A percentile compares a stretch with the other conserved stretches of the same genome.
These are phyloP conservation scores for Tangara arthus DNA, from an alignment of 2,797 vertebrate species.

Conservation along the genomic window DNA sequence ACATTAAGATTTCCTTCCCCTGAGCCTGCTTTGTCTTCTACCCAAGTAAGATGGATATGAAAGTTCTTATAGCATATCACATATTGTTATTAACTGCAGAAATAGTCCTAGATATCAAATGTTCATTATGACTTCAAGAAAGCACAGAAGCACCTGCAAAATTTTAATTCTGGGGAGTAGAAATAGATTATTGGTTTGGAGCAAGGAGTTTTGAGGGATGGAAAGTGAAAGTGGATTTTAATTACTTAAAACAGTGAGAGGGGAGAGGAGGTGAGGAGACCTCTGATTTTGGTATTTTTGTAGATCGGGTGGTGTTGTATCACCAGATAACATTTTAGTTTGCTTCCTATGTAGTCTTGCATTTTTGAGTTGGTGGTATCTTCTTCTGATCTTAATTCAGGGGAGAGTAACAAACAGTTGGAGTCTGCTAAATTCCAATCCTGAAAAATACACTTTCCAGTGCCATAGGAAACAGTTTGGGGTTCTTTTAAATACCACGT, in stretches of 20 bases:
- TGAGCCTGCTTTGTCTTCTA: conserved; percentile 29
- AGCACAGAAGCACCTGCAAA: not conserved
- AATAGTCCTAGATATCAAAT: not conserved
- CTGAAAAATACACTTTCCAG: not conserved
- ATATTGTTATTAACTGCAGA: not conserved
- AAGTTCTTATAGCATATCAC: not conserved
- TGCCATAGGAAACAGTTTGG: not conserved
- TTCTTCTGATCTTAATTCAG: not conserved
- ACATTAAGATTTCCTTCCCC: not conserved
- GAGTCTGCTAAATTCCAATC: not conserved
- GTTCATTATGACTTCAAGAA: not conserved
- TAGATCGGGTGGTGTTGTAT: not conserved
- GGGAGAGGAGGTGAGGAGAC: no score
- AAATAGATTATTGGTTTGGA: not conserved
- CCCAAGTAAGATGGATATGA: conserved; percentile 8
- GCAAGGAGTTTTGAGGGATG: not conserved
- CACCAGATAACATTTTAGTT: not conserved
- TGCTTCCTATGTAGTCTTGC: not conserved
- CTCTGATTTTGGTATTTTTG: not conserved
- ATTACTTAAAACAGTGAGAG: not conserved
- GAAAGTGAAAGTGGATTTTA: not conserved
- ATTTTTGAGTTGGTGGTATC: not conserved
- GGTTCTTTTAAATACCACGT: not conserved
- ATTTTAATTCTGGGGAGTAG: not conserved
- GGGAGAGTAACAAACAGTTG: not conserved